Evolutionary conservation across 2,797 vertebrate genomes (phyloP), one percentile per base, ranked within the genome.

Genomic region (Sibirionetta formosa): DNA sequence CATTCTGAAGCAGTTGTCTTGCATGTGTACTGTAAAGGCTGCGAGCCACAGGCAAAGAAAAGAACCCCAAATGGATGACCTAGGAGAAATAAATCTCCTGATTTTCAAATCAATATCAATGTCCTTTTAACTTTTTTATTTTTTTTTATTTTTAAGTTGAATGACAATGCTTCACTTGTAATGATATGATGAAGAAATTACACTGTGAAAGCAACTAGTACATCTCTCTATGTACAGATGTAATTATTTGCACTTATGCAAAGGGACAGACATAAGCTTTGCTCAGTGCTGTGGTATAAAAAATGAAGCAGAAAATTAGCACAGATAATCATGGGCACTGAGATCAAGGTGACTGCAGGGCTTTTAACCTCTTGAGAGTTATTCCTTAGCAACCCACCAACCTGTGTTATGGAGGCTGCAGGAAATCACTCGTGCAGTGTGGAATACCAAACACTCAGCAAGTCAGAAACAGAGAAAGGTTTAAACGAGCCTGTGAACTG

Each of bases 361-460:
- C 44, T 84, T 23, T 93, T 81, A 90, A 91, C 77, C 82, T 90
- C 79, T 48, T 53, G 77, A 69, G 86, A 86, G 50, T 65, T 77
- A 79, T 88, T 91, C 89, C 73, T 86, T 82, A 96, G 76, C 93
- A 96, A 90, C 70, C 26, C 57, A 93, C n/a, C 26, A 92, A 46
- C 58, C 58, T 91, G 51, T 73, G 82, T 69, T 82, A 78, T 3
- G 14, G 60, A 91, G 70, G 63, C 14, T 36, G 11, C 35, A 54
- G 54, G 79, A 71, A 75, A 92, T 84, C 50, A 65, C 15, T 82
- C 1, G 1, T 14, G 22, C 0, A 1, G 46, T 50, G 40, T 40
- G 89, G 87, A 93, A 90, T 94, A 92, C 16, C 79, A 90, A 93
- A 83, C 24, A 66, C n/a, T 75, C 36, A 91, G 56, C 76, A 89